Evolutionary conservation across 2,888 invertebrate species (phyloP).

Genomic region (Sialis lutaria): DNA sequence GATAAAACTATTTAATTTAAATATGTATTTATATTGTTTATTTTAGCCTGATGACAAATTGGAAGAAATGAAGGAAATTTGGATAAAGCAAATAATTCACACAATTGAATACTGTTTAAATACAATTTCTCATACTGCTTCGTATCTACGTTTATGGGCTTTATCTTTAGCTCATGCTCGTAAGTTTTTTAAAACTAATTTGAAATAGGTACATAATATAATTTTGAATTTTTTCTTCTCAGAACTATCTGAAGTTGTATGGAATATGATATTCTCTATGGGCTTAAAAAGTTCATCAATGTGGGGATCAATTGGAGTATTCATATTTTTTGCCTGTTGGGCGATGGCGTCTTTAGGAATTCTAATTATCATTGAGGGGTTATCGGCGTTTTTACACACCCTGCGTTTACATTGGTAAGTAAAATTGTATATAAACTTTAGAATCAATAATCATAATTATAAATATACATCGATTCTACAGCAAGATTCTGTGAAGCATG

Average conservation of each 20-base stretch:
- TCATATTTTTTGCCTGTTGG: conserved; percentile 56
- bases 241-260: conserved; percentile 73
- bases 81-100: conserved; percentile 89
- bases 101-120: conserved; percentile 94
- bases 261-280: conserved; percentile 44
- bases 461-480: too few relatives aligned
- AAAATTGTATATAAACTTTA: not conserved
- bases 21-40: not conserved
- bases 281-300: conserved; percentile 15
- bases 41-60: conserved; percentile 10
- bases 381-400: conserved; percentile 80
- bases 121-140: conserved; percentile 92
- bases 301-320: conserved; percentile 33
- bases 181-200: conserved; percentile 33
- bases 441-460: not conserved
- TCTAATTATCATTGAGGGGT: conserved; percentile 76
- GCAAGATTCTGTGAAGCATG: too few relatives aligned
- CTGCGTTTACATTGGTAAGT: conserved; percentile 70
- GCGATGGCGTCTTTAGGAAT: conserved; percentile 66
- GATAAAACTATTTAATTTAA: too few relatives aligned
- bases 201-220: not conserved
- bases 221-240: conserved; percentile 16
- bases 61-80: conserved; percentile 67
- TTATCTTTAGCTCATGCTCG: conserved; percentile 89
- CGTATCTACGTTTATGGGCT: conserved; percentile 92